Base-by-base conservation (phyloP, 2,797 vertebrate species). In the Siniperca scherzeri region DNA sequence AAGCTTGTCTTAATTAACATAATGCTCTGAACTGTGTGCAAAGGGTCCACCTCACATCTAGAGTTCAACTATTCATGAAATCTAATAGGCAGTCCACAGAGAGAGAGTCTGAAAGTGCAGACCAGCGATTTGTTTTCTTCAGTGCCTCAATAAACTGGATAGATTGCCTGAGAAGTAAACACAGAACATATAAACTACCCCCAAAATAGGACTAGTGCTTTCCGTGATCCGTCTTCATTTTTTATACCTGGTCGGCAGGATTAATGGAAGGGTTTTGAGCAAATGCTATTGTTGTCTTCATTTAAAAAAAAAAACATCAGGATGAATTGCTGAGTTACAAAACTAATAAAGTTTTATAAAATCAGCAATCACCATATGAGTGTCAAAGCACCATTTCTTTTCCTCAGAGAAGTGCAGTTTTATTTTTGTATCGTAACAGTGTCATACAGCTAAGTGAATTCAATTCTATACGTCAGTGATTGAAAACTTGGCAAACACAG, bases 161-260 rank as follows among this genome's bases (percentile, higher is more conserved):
- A 64, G 27, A 88, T 73, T 50, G 61, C 62, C 74, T 50, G 5
- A 75, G 75, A 82, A 59, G 25, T n/a, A 75, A 84, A 76, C 62
- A 70, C 38, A 78, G 36, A 78, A 65, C 38, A 80, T 71, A 82
- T 83, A 77, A 84, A 90, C 87, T 67, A 80, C 7, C 25, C 57
- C 61, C 21, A 67, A 85, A 87, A 89, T 76, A 89, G 71, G 27
- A 67, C 42, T 11, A 33, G 30, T 30, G 27, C 50, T 68, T 42
- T 36, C 59, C 64, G 82, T 42, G 74, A 84, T 83, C 70, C 5
- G 5, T 83, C 75, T 78, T 80, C 6, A 56, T 82, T 80, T 81
- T 77, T 71, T 50, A 61, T 71, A 77, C 73, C 21, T 71, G 36
- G 25, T 65, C 16, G 10, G 40, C 46, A 52, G 55, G 75, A 84